phyloP scores from a whole-genome alignment of 2,888 invertebrate species.

The Melanargia galathea region DNA sequence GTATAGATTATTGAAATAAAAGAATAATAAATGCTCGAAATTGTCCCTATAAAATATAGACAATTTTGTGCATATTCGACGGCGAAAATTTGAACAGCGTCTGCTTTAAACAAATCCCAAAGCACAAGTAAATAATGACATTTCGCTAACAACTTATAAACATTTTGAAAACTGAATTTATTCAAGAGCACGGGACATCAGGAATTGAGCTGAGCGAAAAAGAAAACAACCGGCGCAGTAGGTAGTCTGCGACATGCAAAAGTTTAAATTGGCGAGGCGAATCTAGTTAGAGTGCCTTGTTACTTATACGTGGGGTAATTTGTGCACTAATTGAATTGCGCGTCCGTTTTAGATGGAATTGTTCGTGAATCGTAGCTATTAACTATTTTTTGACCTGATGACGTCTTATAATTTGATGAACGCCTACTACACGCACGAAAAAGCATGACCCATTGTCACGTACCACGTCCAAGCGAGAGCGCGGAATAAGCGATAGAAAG shows the following conservation, averaged over 20 bases:
- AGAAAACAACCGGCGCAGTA: slow-evolving; percentile 26
- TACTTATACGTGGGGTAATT: slow-evolving; percentile 39
- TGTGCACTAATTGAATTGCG: slow-evolving; percentile 42
- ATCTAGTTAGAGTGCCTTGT: slow-evolving; percentile 38
- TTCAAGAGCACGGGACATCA: slow-evolving; percentile 2
- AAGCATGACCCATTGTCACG: too few species aligned
- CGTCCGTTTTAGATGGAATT: slow-evolving; percentile 23
- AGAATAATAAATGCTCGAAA: too few species aligned
- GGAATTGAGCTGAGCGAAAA: slow-evolving; percentile 18
- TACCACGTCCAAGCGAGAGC: too few species aligned
- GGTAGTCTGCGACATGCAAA: slow-evolving; percentile 32
- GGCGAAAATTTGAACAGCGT: background rate
- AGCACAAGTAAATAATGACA: background rate
- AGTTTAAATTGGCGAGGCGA: slow-evolving; percentile 41
- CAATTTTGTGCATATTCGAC: background rate
- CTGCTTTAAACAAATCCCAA: background rate
- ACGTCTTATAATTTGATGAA: background rate
- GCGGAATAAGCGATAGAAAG: too few species aligned
- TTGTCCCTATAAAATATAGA: too few species aligned
- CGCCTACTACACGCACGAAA: too few species aligned
- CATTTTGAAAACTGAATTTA: background rate
- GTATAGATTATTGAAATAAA: too few species aligned
- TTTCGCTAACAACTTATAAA: background rate
- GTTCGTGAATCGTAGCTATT: slow-evolving; percentile 11
- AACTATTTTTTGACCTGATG: too few species aligned